These are phyloP conservation scores for Antrozous pallidus DNA, from an alignment of 2,797 vertebrate species.

Conservation along the genomic window DNA sequence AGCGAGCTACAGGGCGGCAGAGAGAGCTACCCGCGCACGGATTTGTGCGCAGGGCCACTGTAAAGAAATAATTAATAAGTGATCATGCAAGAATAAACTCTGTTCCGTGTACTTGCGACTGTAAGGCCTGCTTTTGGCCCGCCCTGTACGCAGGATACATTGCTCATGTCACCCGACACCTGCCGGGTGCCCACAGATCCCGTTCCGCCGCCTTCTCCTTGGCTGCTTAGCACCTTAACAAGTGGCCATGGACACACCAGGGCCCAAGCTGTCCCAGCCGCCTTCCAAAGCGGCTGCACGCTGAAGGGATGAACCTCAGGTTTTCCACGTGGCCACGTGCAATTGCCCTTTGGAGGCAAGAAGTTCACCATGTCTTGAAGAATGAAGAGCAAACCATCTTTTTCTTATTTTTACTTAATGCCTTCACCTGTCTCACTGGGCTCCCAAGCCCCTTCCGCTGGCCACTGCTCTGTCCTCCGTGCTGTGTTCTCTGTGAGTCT, in stretches of 20 bases:
- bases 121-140: not conserved
- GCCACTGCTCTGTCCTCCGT: not conserved
- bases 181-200: fast-evolving
- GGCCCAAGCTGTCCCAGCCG: no score
- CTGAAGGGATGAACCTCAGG: not conserved
- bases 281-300: fast-evolving
- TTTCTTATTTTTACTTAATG: not conserved
- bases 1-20: no score
- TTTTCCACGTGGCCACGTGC: not conserved
- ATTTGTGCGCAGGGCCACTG: no score
- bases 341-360: not conserved
- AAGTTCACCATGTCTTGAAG: not conserved
- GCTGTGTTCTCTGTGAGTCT: not conserved
- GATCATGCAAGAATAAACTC: not conserved
- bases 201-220: not conserved
- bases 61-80: not conserved
- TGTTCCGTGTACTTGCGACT: not conserved
- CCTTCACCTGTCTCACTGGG: not conserved
- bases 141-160: fast-evolving
- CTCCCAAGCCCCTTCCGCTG: not conserved
- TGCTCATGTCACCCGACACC: fast-evolving
- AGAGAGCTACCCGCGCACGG: no score
- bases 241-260: fast-evolving
- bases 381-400: not conserved
- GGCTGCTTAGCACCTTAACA: not conserved